Evolutionary conservation across 2,888 invertebrate genomes (phyloP), one percentile per base, ranked within the genome.

Genomic region (Apantesis nais): DNA sequence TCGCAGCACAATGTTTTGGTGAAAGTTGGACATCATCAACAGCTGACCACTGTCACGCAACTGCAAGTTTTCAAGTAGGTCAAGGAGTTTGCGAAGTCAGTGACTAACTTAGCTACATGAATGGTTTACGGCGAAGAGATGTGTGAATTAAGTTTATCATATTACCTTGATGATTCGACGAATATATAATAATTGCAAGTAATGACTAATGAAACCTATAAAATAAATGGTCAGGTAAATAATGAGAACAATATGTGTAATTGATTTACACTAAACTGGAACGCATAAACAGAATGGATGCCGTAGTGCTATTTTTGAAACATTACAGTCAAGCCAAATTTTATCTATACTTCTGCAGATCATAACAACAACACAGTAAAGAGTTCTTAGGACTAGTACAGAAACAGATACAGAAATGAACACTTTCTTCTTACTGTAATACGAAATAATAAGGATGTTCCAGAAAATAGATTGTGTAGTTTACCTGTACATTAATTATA

Each of bases 1-100:
- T 84, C 83, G 84, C 84, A 82, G 78, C 83, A 85, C 86, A 84
- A 81, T 84, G 86, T 89, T 92, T 92, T 84, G 93, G 93, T 93
- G 94, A 94, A 94, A 94, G 93, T 94, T 90, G 89, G 87, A 86
- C 90, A 92, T 92, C 92, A 91, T 86, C 79, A 86, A 86, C 84
- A 82, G 85, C 85, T 88, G 91, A 89, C 90, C 90, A 90, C 88
- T 88, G 89, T 87, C 89, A 90, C 90, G 89, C 82, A 82, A 79
- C 76, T 80, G 74, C 83, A 93, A 90, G 86, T 92, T 80, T 78
- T 74, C 83, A 93, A 91, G 86, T 92, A 80, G 92, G 94, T 93
- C 94, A 94, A 93, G 93, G 93, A 90, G 90, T 86, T 87, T 89
- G 83, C 86, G 87, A 87, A 83, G 84, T 85, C 83, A 82, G 86